Base-by-base conservation (phyloP, 2,797 vertebrate genomes). In the Danio aesculapii region DNA sequence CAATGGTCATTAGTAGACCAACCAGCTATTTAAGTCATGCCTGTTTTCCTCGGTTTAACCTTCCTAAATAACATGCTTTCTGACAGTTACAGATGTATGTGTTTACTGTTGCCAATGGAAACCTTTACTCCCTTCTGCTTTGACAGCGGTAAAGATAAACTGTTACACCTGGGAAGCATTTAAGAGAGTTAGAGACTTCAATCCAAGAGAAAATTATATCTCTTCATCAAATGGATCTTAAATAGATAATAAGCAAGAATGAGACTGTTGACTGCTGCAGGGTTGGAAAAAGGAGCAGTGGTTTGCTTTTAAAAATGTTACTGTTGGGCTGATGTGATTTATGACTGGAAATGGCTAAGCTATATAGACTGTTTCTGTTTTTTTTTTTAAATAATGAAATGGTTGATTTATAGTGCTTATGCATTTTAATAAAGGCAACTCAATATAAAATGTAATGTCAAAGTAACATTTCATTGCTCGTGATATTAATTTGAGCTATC, bases 321-420 rank as follows among this genome's bases (percentile, higher is more conserved):
- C 17, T 58, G 44, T 44, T 12, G 7, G 63, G 30, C 19, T 64
- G 61, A 80, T 19, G 39, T 75, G 71, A 73, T 86, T 76, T 66
- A 70, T 75, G 55, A 81, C 64, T 70, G 86, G 82, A 87, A 81
- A 83, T 70, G n/a, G 59, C 58, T 81, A 75, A 75, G 64, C 17
- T 39, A 39, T 17, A 21, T 5, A 43, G 53, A 53, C 67, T 30
- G 10, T 30, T 8, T 72, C 13, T 69, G 11, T 55, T 6, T 84
- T 68, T 77, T 30, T 3, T 74, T 82, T 19, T 50, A 52, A 61
- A 17, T 7, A n/a, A 68, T 59, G 7, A 41, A 79, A 79, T 6
- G 0, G n/a, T 50, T 43, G 5, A 61, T 19, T 12, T 17, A 68
- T 8, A 11, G 6, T 14, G 9, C 5, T 55, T n/a, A 12, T 1